Conservation (phyloP, 2,888 invertebrate species). For the Globia sparganii region DNA sequence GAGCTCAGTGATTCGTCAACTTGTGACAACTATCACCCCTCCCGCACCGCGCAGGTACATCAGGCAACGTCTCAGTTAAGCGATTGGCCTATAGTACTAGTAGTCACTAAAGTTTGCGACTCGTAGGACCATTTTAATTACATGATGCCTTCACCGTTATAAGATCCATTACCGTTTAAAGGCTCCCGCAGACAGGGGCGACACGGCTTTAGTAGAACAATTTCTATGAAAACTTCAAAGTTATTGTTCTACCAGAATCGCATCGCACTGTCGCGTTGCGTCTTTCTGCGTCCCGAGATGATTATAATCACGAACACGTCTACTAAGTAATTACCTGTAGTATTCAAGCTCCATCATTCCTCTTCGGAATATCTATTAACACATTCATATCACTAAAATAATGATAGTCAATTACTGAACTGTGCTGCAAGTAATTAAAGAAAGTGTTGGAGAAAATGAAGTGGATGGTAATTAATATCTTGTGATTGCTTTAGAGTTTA, state of each 20-base stretch:
- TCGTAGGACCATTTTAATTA: conserved; percentile 6
- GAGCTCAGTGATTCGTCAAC: too few species aligned
- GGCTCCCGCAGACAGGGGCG: not conserved
- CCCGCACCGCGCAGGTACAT: too few species aligned
- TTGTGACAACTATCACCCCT: too few species aligned
- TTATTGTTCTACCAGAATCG: not conserved
- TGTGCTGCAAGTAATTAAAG: conserved; percentile 49
- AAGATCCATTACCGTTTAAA: not conserved
- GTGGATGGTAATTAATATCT: conserved; percentile 30
- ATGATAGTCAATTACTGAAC: conserved; percentile 55
- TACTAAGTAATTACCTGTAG: conserved; percentile 62
- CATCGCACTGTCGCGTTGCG: not conserved
- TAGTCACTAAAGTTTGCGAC: not conserved
- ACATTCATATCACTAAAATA: conserved; percentile 53
- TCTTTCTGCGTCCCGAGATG: too few species aligned
- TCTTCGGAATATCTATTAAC: conserved; percentile 72
- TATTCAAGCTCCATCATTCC: conserved; percentile 64
- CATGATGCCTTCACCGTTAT: not conserved
- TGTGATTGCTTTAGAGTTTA: conserved; percentile 22
- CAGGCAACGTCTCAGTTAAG: too few species aligned
- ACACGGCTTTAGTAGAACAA: too few species aligned
- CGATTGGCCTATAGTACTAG: not conserved
- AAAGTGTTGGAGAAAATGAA: conserved; percentile 44
- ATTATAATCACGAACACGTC: conserved; percentile 42
- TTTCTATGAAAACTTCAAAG: not conserved